phyloP scores from a whole-genome alignment of 2,113 vertebrate species.

The Illadopsis cleaveri region DNA sequence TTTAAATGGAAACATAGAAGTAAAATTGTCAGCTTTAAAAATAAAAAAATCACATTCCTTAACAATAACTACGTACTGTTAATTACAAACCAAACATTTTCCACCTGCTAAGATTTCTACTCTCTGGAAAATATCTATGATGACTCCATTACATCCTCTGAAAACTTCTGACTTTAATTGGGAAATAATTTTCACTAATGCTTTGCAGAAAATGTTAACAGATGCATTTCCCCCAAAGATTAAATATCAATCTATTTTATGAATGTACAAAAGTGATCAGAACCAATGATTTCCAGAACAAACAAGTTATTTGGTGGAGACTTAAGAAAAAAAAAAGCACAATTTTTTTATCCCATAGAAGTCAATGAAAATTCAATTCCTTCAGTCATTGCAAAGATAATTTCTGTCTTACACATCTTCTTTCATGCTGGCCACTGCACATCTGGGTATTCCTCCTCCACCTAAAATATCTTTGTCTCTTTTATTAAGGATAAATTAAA shows the following conservation, averaged over 20 bases:
- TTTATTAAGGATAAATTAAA: neutral
- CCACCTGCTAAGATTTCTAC: neutral
- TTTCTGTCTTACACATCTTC: neutral
- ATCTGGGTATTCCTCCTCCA: neutral
- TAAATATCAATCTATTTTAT: neutral
- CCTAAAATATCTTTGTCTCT: neutral
- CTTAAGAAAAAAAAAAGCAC: neutral
- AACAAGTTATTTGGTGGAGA: neutral
- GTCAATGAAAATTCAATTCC: neutral
- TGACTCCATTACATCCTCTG: neutral
- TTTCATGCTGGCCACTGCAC: neutral
- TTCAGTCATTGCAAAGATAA: neutral
- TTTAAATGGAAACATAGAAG: neutral
- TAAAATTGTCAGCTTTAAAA: neutral
- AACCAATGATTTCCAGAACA: neutral
- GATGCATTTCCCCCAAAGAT: neutral
- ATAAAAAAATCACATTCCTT: neutral
- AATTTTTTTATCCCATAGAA: neutral
- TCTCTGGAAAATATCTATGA: neutral
- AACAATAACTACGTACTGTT: neutral
- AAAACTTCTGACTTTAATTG: neutral
- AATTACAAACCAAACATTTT: neutral
- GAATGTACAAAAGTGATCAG: neutral
- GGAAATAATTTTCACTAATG: neutral
- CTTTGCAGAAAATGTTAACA: neutral